Percentiles rank a stretch among this genome's conserved stretches.
These are phyloP conservation scores for Nothoprocta pentlandii DNA, from an alignment of 2,113 vertebrate species.

Conservation along the genomic window DNA sequence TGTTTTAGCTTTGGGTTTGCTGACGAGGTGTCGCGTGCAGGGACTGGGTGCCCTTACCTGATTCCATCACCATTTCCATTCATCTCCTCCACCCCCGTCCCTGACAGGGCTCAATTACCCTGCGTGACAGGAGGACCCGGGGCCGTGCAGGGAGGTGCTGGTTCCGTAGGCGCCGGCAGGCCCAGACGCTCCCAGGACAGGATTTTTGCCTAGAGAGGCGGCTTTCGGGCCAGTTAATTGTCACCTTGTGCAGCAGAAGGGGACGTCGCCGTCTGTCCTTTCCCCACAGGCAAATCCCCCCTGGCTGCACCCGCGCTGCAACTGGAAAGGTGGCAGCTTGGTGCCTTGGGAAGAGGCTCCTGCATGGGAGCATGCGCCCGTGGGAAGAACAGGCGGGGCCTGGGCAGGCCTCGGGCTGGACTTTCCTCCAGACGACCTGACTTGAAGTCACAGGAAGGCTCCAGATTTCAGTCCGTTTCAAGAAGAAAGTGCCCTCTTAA, in stretches of 20 bases:
- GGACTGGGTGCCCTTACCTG: background rate
- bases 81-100: background rate
- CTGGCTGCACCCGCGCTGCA: background rate
- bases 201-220: slow-evolving; percentile 58
- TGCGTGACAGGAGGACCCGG: background rate
- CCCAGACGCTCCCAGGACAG: background rate
- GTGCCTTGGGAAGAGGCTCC: background rate
- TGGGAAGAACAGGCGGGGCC: background rate
- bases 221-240: slow-evolving; percentile 37
- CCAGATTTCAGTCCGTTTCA: background rate
- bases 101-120: background rate
- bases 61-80: background rate
- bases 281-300: background rate
- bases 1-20: background rate
- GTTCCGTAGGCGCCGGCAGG: background rate
- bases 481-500: slow-evolving; percentile 19
- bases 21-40: background rate
- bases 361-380: background rate
- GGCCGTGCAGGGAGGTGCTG: background rate
- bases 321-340: background rate
- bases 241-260: background rate
- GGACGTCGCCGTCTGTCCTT: background rate
- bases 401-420: background rate
- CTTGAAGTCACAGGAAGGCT: slow-evolving; percentile 24
- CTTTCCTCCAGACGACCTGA: slow-evolving; percentile 1